Conservation (phyloP, 2,797 vertebrate species). For the Arnoldichthys spilopterus region DNA sequence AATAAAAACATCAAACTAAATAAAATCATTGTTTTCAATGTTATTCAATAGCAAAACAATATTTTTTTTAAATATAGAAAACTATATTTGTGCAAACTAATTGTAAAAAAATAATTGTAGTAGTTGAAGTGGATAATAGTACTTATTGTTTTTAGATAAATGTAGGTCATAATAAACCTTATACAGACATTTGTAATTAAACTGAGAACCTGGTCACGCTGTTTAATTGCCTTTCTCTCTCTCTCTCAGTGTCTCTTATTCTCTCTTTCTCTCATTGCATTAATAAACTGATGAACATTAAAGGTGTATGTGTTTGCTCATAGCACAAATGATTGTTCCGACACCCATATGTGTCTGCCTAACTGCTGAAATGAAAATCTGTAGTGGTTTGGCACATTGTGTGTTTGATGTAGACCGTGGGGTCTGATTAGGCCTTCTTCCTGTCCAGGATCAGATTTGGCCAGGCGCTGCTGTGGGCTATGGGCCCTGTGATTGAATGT, state of each 20-base stretch:
- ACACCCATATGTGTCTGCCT: not conserved
- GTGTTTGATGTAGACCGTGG: slow-evolving; percentile 44
- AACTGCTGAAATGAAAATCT: not conserved
- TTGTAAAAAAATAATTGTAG: too few species aligned
- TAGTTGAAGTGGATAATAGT: not conserved
- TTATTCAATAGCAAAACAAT: too few species aligned
- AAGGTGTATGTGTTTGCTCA: not conserved
- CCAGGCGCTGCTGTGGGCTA: not conserved
- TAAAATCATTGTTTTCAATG: too few species aligned
- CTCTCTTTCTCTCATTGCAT: not conserved
- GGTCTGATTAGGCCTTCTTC: slow-evolving; percentile 53
- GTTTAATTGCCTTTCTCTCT: too few species aligned
- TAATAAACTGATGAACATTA: not conserved
- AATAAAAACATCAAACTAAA: too few species aligned
- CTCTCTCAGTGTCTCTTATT: too few species aligned
- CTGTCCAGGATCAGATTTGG: slow-evolving; percentile 51
- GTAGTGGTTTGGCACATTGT: not conserved
- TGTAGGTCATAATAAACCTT: too few species aligned
- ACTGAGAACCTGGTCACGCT: too few species aligned
- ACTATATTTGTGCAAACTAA: too few species aligned
- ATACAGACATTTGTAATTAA: too few species aligned
- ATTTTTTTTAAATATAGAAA: too few species aligned
- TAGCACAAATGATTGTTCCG: not conserved
- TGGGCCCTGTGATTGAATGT: slow-evolving; percentile 16
- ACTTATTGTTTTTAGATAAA: not conserved